Evolutionary conservation across 2,113 vertebrate species (phyloP).

Genomic region (Oplegnathus fasciatus): DNA sequence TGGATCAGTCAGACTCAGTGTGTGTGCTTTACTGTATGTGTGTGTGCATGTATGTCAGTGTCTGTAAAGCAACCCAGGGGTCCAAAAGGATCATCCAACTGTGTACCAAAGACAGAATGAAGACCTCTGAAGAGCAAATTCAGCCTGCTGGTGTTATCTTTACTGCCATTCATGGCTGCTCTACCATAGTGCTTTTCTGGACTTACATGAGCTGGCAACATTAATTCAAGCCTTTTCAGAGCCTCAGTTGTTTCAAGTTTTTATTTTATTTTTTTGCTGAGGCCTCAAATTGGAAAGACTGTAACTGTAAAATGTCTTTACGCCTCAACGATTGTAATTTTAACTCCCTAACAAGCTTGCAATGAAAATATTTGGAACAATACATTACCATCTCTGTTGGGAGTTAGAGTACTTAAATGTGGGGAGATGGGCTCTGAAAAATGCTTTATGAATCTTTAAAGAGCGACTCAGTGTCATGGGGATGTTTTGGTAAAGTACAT

Average conservation of each 20-base stretch:
- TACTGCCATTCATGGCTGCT: constrained; percentile 48
- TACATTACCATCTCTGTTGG: constrained; percentile 66
- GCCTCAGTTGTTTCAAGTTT: constrained; percentile 22
- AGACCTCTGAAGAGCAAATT: constrained; percentile 63
- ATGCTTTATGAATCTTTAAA: constrained; percentile 77
- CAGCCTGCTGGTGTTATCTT: constrained; percentile 54
- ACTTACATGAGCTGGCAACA: constrained; percentile 44
- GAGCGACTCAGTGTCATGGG: constrained; percentile 57
- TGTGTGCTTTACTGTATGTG: constrained; percentile 51
- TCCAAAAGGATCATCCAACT: constrained; percentile 78
- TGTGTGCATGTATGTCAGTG: constrained; percentile 37
- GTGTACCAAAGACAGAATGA: constrained; percentile 65
- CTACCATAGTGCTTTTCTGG: constrained; percentile 29
- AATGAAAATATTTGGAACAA: constrained; percentile 68
- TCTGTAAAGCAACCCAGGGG: constrained; percentile 47
- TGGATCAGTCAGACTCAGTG: constrained; percentile 53
- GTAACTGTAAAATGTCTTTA: constrained; percentile 68
- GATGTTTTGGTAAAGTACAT: constrained; percentile 62
- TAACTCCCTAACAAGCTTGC: constrained; percentile 73
- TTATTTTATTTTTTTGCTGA: constrained; percentile 57
- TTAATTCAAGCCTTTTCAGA: constrained; percentile 33
- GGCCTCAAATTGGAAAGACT: constrained; percentile 53
- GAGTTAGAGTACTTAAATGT: constrained; percentile 59
- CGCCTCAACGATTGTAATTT: constrained; percentile 63
- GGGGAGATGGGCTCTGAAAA: constrained; percentile 62